Evolutionary conservation across 2,797 vertebrate species (phyloP), one percentile per base, ranked within the genome.

Genomic region (Erpetoichthys calabaricus): DNA sequence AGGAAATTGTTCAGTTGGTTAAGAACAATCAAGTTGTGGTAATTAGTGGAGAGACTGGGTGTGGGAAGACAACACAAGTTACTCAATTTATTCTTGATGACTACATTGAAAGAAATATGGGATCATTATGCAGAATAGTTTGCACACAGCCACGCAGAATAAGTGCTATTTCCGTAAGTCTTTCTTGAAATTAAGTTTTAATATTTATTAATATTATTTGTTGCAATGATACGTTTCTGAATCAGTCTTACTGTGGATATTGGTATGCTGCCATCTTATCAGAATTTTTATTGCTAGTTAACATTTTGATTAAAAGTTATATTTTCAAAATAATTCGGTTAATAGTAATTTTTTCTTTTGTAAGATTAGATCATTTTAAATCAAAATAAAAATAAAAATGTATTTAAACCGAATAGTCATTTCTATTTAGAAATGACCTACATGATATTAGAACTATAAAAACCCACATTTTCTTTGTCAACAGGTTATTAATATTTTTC

Each of bases 41-140:
- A 61, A 86, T 99, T 66, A 98, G 94, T 53, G 95, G 95, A 3
- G 95, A 99, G 77, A 99, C 94, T 0, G 94, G 94, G 1, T 99
- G 94, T 64, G 95, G 95, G 4, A 99, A 99, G 73, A 99, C 95
- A 42, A 99, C 95, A 2, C 95, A 98, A 71, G 95, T 98, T 43
- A 88, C 94, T 0, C 95, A 99, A 69, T 98, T 99, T 76, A 92
- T 99, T 73, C 75, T 99, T 57, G 95, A 99, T 55, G 86, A 93
- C 62, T 77, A 87, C 61, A 95, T 98, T 42, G 80, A 83, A 59
- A 80, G 79, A 49, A 87, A 89, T 55, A 67, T 76, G 58, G 95
- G 94, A 41, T 98, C 94, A 1, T 56, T 78, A 0, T 98, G 95
- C 75, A 80, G 93, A 5, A 85, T 99, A 45, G 84, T 95, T 45